Evolutionary conservation across 1,140 invertebrate species (phyloP), one percentile per base, ranked within the genome.

Genomic region (Drosophila lacertosa): DNA sequence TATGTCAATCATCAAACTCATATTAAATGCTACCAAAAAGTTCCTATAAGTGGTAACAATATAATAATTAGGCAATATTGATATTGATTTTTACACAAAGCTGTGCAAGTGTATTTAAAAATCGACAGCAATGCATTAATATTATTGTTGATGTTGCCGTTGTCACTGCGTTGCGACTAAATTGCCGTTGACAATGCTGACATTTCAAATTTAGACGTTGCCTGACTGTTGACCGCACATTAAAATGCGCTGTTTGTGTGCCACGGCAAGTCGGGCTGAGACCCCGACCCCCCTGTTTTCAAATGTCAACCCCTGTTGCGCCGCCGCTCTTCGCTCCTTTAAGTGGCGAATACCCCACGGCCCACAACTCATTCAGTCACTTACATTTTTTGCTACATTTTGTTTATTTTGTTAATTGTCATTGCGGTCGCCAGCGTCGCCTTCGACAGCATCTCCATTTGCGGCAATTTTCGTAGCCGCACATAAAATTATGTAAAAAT

Each of bases 131-230:
- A 51, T 20, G 35, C 32, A 51, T 51, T 37, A 29, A 11, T 22
- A 32, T 45, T 45, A 6, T 11, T 26, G 20, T 15, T 24, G 18
- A 11, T n/a, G 37, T 13, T 44, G 40, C 35, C 64, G 51, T 58
- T 63, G 64, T 54, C 57, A 57, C 29, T 66, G 57, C 47, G 65
- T 62, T 68, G 64, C 57, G 62, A 62, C 44, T 63, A 75, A 76
- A 77, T 86, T 73, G 74, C 59, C 37, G 73, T 70, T 84, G 81
- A 84, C 81, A 84, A 81, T 54, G 77, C 82, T 84, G 81, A 84
- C 81, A 84, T 84, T 84, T 84, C 82, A 75, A 86, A 84, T 84
- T 81, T 84, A 84, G 81, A 84, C 81, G 39, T 75, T 62, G 68
- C 24, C 50, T 75, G 68, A 72, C 62, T 75, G 68, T 75, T 75